phyloP scores from a whole-genome alignment of 2,113 vertebrate genomes.

The Campylorhamphus procurvoides region DNA sequence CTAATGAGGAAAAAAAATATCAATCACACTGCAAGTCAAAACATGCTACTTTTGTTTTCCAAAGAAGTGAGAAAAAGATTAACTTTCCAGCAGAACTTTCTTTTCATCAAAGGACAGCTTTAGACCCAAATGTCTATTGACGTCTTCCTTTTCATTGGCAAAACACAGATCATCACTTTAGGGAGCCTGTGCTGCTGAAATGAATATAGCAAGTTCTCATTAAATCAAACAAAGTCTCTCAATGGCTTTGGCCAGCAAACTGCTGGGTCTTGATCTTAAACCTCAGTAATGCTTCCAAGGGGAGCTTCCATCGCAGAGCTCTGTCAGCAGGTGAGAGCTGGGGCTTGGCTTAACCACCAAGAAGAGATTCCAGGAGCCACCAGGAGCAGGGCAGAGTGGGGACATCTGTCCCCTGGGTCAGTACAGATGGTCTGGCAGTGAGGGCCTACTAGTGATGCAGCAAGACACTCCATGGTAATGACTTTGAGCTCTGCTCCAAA shows the following conservation, averaged over 20 bases:
- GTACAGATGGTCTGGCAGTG: neutral
- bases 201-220: constrained; percentile 10
- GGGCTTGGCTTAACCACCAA: neutral
- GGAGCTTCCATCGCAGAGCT: neutral
- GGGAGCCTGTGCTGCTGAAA: neutral
- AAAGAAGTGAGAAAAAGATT: constrained; percentile 31
- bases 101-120: constrained; percentile 24
- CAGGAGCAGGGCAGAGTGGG: neutral
- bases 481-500: neutral
- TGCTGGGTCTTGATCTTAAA: constrained; percentile 36
- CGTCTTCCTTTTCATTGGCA: neutral
- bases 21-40: constrained; percentile 4
- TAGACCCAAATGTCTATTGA: constrained; percentile 21
- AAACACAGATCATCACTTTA: constrained; percentile 11
- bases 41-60: neutral
- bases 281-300: constrained; percentile 7
- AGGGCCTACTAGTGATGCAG: neutral
- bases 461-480: neutral
- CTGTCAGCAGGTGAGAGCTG: neutral
- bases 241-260: constrained; percentile 12
- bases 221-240: neutral
- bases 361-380: neutral
- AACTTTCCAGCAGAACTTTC: constrained; percentile 15
- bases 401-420: neutral
- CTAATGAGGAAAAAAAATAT: constrained; percentile 20